A percentile compares a stretch with the other conserved stretches of the same genome.
These are phyloP conservation scores for Parnassius orleans DNA, from an alignment of 2,888 invertebrate species.

Conservation along the genomic window DNA sequence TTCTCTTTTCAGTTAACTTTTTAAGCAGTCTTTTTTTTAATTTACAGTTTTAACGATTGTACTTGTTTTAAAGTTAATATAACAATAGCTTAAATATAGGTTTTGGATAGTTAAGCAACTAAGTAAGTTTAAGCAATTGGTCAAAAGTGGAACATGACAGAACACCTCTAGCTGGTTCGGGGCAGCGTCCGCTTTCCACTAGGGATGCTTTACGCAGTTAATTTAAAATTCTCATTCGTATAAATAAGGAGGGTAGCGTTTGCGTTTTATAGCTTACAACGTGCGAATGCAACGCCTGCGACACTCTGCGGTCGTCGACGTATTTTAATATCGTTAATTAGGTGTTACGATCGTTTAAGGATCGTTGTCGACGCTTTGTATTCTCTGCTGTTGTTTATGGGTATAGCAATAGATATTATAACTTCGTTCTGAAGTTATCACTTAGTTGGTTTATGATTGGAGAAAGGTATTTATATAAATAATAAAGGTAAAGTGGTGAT, in stretches of 20 bases:
- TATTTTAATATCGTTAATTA: conserved; percentile 81
- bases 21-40: no score
- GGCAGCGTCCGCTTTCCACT: conserved; percentile 50
- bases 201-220: conserved; percentile 77
- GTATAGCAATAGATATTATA: no score
- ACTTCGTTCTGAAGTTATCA: no score
- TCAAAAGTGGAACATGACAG: conserved; percentile 42
- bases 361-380: conserved; percentile 32
- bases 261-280: conserved; percentile 78
- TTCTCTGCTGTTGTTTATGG: conserved; percentile 4
- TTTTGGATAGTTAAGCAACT: no score
- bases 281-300: conserved; percentile 74
- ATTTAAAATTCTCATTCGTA: conserved; percentile 80
- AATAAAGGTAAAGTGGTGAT: no score
- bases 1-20: no score
- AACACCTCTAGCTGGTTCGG: conserved; percentile 46
- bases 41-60: no score
- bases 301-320: conserved; percentile 70
- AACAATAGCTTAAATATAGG: no score
- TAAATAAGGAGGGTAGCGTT: conserved; percentile 79
- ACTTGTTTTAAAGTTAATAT: no score
- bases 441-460: no score
- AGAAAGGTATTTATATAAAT: no score
- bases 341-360: conserved; percentile 66
- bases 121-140: neutral